Percentiles rank a stretch among this genome's conserved stretches.
Evolutionary conservation across 2,888 invertebrate species (phyloP).

Genomic region (Archips crataeganus): DNA sequence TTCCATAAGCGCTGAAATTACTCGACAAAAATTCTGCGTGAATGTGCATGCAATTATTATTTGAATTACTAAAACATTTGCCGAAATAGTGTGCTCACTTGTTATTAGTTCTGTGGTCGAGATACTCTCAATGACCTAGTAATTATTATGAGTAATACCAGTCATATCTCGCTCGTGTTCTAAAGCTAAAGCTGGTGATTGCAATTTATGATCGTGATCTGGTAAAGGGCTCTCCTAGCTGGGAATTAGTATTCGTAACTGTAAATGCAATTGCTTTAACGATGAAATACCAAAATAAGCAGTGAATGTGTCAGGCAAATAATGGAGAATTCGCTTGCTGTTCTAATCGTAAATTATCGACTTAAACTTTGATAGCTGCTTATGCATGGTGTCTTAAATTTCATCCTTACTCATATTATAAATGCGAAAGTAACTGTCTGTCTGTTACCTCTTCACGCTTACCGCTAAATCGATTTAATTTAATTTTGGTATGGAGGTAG

Average conservation of each 20-base stretch:
- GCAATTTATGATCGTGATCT: slow-evolving; percentile 57
- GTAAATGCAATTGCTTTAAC: slow-evolving; percentile 33
- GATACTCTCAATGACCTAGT: slow-evolving; percentile 30
- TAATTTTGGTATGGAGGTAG: no score
- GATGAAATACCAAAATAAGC: slow-evolving; percentile 17
- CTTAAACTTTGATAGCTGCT: background rate
- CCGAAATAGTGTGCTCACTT: no score
- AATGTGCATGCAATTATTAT: no score
- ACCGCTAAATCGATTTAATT: no score
- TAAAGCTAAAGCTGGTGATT: slow-evolving; percentile 52
- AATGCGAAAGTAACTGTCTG: no score
- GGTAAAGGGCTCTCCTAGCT: slow-evolving; percentile 21
- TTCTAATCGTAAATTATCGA: background rate
- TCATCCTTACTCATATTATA: no score
- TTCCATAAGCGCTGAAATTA: no score
- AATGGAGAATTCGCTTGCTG: background rate
- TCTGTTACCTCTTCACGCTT: no score
- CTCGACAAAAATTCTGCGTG: no score
- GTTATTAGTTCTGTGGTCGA: background rate
- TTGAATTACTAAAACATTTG: no score
- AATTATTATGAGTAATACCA: slow-evolving; percentile 39
- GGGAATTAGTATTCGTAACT: slow-evolving; percentile 24
- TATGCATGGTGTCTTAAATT: background rate
- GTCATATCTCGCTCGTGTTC: slow-evolving; percentile 42
- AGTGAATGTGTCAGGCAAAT: background rate